Base-by-base conservation (phyloP, 2,888 invertebrate genomes). In the Marasmarcha lunaedactyla region DNA sequence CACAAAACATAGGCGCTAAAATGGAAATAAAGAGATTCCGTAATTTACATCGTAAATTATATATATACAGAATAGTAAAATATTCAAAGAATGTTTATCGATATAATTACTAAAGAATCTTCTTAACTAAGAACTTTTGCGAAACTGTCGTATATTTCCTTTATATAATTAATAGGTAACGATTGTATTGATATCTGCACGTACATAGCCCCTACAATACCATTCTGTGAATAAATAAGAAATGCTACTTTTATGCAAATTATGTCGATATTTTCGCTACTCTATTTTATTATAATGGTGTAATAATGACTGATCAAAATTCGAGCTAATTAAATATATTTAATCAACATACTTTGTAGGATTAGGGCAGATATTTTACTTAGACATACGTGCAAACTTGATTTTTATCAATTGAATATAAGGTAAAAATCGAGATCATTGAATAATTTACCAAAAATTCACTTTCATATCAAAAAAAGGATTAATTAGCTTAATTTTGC, bases 1-100 rank as follows among this genome's bases (percentile, higher is more conserved):
- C 73, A 78, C 72, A 70, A 68, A 70, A 63, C 49, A 63, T 63
- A 67, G 62, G 60, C 61, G 63, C 67, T 59, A 68, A 34, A 67
- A 71, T 71, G 76, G 74, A 77, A 79, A 63, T 57, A 64, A 71
- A 67, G 79, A 81, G 79, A 81, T 83, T 81, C 81, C 79, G 71
- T 68, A 70, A 72, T 79, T 69, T 71, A 74, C 68, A 76, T 59
- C 59, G 65, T 63, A 59, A 62, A 60, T 61, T 73, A 73, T 69
- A 63, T 76, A 76, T 77, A 70, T 72, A 77, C 73, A 77, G 59
- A 63, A 63, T 54, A 12, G 14, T 14, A 34, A 13, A 34, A 7
- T 54, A 58, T 63, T 49, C 60, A 63, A 67, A 63, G 51, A 66
- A 67, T 71, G 64, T 73, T 71, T 71, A 71, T 70, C 70, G 65